A percentile compares a stretch with the other conserved stretches of the same genome.
Evolutionary conservation across 2,888 invertebrate genomes (phyloP).

Genomic region (Syrista parreyssii): DNA sequence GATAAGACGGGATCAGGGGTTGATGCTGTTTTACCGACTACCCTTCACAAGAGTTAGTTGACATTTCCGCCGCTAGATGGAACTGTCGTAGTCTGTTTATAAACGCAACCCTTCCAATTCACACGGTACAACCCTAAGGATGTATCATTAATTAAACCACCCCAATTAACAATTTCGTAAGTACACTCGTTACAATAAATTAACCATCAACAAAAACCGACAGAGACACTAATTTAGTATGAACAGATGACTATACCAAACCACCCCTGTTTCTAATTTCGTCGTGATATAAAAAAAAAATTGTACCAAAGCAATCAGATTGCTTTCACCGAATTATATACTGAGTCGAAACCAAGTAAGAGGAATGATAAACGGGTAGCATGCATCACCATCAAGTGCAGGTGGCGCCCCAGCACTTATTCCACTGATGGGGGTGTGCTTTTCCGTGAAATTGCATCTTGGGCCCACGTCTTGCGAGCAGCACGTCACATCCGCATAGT

Average conservation of each 20-base stretch:
- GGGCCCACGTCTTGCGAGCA: neutral
- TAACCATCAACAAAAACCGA: neutral
- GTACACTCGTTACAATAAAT: neutral
- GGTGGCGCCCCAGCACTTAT: slow-evolving; percentile 57
- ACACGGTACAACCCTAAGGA: neutral
- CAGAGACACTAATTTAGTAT: neutral
- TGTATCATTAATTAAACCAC: neutral
- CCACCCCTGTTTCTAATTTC: neutral
- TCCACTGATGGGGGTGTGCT: slow-evolving; percentile 44
- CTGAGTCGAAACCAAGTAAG: slow-evolving; percentile 45
- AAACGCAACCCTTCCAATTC: neutral
- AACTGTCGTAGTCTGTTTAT: slow-evolving; percentile 36
- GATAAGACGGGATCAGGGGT: slow-evolving; percentile 48
- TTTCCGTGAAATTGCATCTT: slow-evolving; percentile 31
- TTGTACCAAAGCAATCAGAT: neutral
- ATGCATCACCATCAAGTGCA: slow-evolving; percentile 60
- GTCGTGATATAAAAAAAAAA: neutral
- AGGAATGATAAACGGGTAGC: slow-evolving; percentile 56
- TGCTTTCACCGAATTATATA: neutral
- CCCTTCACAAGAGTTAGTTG: slow-evolving; percentile 35
- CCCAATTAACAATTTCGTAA: neutral
- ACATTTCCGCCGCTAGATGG: slow-evolving; percentile 47
- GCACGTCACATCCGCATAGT: neutral
- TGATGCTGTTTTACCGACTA: slow-evolving; percentile 53
- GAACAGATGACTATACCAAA: neutral